A percentile compares a stretch with the other conserved stretches of the same genome.
Evolutionary conservation across 2,113 vertebrate genomes (phyloP).

Genomic region (Caretta caretta): DNA sequence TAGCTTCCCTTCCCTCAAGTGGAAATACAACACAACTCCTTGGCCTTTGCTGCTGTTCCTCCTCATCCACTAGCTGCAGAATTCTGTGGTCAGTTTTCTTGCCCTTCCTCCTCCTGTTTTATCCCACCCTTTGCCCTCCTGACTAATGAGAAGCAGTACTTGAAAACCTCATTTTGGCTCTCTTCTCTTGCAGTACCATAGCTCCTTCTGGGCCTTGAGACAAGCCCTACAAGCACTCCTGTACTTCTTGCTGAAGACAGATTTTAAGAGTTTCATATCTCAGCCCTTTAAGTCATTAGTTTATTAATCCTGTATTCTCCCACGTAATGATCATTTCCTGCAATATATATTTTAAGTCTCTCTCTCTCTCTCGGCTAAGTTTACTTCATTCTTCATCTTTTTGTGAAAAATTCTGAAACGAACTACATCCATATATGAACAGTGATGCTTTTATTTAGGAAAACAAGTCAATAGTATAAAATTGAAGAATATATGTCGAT

Average conservation of each 20-base stretch:
- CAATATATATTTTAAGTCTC: not conserved
- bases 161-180: not conserved
- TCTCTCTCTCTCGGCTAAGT: not conserved
- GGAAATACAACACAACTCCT: not conserved
- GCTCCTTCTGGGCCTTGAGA: not conserved
- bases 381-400: not conserved
- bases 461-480: not conserved
- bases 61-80: not conserved
- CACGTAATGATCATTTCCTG: not conserved
- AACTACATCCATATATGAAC: not conserved
- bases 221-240: not conserved
- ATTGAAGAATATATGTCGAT: not conserved
- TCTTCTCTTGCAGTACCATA: not conserved
- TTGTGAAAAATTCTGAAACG: not conserved
- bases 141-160: not conserved
- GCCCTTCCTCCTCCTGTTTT: not conserved
- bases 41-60: not conserved
- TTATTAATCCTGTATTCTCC: not conserved
- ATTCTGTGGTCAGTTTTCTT: not conserved
- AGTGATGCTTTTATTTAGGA: not conserved
- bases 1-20: not conserved
- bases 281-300: not conserved
- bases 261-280: not conserved
- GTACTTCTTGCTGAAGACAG: not conserved
- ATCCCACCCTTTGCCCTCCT: fast-evolving